Base-by-base conservation (phyloP, 2,888 invertebrate species). In the Pyrocoelia pectoralis region DNA sequence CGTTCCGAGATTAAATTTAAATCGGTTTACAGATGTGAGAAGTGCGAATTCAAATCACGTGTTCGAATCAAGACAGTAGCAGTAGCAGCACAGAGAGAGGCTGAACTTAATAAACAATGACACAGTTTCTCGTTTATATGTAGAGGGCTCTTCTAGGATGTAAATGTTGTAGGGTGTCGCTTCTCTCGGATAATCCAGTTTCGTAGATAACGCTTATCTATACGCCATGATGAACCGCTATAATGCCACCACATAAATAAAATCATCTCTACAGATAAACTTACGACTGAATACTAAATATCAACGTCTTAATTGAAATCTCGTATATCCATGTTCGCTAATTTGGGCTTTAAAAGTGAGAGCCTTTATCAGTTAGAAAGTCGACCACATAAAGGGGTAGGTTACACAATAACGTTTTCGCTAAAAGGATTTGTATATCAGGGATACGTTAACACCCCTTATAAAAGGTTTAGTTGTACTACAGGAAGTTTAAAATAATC, bases 61-160 rank as follows among this genome's bases (percentile, higher is more conserved):
- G 66, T 68, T 64, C 65, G 66, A 70, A 68, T 67, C 70, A 66
- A 66, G 70, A 67, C 68, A 61, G 65, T 33, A 33, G 24, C 13
- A 41, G 14, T 14, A 41, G 18, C 46, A 18, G 46, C 17, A 46
- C 8, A 46, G 8, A 46, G 24, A 24, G 24, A 60, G 62, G 67
- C 55, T 56, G 66, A 70, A 67, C 67, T 70, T 70, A 68, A 68
- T 70, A 70, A 68, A 68, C 68, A 70, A 70, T 67, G 67, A 66
- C 62, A 67, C 70, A 67, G 64, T 69, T 69, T 70, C 68, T 65
- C 65, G 66, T 67, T 61, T 65, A 61, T 54, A 61, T 61, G 65
- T 65, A 50, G 60, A 56, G 61, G 24, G 65, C 54, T 59, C 61
- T 60, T 57, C 58, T 61, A 55, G 65, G 66, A 57, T 62, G 62